Evolutionary conservation across 2,797 vertebrate genomes (phyloP), one percentile per base, ranked within the genome.

Genomic region (Tragelaphus eurycerus): DNA sequence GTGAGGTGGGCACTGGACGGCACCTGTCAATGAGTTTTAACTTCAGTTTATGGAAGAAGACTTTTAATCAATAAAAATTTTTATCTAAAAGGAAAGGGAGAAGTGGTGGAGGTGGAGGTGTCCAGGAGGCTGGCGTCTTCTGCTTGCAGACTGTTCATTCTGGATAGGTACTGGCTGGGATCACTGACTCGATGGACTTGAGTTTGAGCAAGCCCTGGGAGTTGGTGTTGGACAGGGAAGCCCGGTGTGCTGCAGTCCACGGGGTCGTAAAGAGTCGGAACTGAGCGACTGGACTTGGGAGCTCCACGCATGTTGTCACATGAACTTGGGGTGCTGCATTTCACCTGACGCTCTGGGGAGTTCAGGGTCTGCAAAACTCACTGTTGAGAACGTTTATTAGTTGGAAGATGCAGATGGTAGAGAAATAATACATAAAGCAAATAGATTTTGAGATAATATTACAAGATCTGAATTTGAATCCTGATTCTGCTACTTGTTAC

Each of bases 401-500:
- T 52, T n/a, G 48, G 55, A 19, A 71, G 59, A 15, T 27, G 43
- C 12, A 50, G 54, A 95, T 59, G 2, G 43, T 27, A 78, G 17
- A 64, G 16, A 82, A 50, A 48, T 16, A 76, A 14, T n/a, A 50
- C n/a, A 17, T 9, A 82, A 46, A 64, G 79, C 25, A 89, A 71
- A n/a, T n/a, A 43, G 29, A 48, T 79, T 93, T 91, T 34, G 71
- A 94, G 82, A 64, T 57, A 74, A 59, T 54, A 54, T n/a, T 38
- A 31, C 31, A 31, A 38, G 31, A 52, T 94, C 17, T 86, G 54
- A 57, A 57, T 90, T 84, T 21, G 60, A 89, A 92, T 59, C 43
- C n/a, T 43, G 21, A 74, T 64, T 91, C 31, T 82, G 90, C 38
- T 86, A 7, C n/a, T 86, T 81, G 29, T 13, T 17, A 67, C 10